phyloP scores from a whole-genome alignment of 2,797 vertebrate species.

The Siniperca undulata region DNA sequence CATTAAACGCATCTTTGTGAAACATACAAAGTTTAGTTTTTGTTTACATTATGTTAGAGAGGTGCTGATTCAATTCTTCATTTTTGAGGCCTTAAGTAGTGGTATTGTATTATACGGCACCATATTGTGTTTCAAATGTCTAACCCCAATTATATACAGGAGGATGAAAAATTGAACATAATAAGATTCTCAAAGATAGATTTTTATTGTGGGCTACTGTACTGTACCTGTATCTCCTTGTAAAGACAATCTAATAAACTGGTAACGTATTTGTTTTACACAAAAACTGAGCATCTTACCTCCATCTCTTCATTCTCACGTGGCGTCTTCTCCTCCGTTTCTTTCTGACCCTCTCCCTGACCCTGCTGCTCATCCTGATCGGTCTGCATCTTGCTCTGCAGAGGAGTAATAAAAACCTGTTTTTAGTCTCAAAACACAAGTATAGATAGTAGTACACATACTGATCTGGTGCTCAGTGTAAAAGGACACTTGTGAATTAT shows the following conservation, averaged over 20 bases:
- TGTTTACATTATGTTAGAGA: background rate
- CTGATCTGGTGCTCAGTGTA: background rate
- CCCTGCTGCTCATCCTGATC: conserved; percentile 92
- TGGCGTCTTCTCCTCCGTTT: conserved; percentile 89
- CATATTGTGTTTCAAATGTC: conserved; percentile 8
- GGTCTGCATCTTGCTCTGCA: conserved; percentile 94
- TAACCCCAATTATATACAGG: background rate
- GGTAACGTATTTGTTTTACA: background rate
- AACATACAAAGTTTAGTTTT: background rate
- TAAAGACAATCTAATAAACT: background rate
- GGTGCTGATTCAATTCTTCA: background rate
- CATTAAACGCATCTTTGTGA: background rate
- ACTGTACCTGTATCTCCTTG: background rate
- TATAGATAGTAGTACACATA: background rate
- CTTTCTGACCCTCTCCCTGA: conserved; percentile 84
- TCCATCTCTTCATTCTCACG: conserved; percentile 97
- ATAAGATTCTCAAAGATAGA: background rate
- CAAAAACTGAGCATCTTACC: conserved; percentile 76
- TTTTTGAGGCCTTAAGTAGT: background rate
- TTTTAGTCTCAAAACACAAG: background rate
- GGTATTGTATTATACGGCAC: no score
- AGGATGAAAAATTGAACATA: background rate
- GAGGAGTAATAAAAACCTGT: background rate
- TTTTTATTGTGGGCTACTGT: background rate
- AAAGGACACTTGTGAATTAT: background rate